Evolutionary conservation across 2,888 invertebrate species (phyloP), one percentile per base, ranked within the genome.

Genomic region (Pseudococcus viburni): DNA sequence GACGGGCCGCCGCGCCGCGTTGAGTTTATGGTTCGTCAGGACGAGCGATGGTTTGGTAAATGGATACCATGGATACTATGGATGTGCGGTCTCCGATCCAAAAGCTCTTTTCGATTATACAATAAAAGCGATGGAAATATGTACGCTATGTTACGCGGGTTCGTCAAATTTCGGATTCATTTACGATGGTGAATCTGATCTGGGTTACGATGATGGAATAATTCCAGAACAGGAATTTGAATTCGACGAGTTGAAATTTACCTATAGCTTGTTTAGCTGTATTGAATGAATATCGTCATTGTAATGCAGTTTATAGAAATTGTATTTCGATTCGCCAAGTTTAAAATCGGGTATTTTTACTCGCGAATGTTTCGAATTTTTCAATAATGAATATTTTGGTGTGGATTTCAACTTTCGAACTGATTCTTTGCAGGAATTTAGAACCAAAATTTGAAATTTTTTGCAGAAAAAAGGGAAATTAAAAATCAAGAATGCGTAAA

Each of bases 141-240:
- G 55, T n/a, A n/a, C 55, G 55, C 55, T 55, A 55, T 55, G 55
- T n/a, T 55, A 15, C 4, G 12, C 0, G 5, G 5, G 55, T n/a
- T 55, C n/a, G 55, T n/a, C 55, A n/a, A 55, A n/a, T 55, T 55
- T 55, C n/a, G 15, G 55, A 55, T 55, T n/a, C 55, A 55, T 55
- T 55, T 55, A 48, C 7, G 2, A 12, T 48, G 48, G 12, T 51
- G 51, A 2, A 48, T 9, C 9, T 1, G 51, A 12, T 51, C 4
- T 15, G 15, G 15, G 12, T 3, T 1, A 51, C 51, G 12, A 51
- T 51, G 15, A 51, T 15, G 15, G 51, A 51, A 51, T 51, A 51
- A 51, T 51, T 51, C 15, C 11, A 51, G 9, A 15, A 12, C 12
- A 51, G 15, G 51, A 51, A 51, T 51, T 51, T 8, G 8, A 9